Conservation (phyloP, 2,113 vertebrate genomes). For the Megaceryle maxima region DNA sequence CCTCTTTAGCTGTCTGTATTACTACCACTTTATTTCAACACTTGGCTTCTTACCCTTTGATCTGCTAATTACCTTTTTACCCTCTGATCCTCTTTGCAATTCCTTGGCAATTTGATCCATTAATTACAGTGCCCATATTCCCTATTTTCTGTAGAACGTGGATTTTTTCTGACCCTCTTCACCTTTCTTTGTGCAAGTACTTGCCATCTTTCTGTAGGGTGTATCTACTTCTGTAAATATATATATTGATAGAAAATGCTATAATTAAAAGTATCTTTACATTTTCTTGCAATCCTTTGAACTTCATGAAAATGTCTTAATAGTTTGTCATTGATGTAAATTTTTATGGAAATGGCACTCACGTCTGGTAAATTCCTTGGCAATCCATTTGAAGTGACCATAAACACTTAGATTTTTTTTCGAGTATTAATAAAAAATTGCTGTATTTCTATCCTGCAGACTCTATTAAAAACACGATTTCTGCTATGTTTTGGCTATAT, state of each 20-base stretch:
- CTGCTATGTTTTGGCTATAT: not conserved
- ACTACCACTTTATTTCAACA: conserved; percentile 15
- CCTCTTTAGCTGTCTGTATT: conserved; percentile 30
- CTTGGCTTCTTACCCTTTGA: conserved; percentile 54
- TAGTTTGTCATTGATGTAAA: not conserved
- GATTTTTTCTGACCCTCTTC: not conserved
- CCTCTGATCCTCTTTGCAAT: conserved; percentile 40
- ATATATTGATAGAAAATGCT: not conserved
- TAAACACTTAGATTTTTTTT: not conserved
- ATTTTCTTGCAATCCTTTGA: not conserved
- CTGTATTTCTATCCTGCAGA: not conserved
- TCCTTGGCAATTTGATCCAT: conserved; percentile 44
- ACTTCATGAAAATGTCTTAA: not conserved
- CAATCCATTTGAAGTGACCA: not conserved
- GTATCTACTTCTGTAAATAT: not conserved
- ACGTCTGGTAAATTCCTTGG: not conserved
- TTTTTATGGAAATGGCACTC: not conserved
- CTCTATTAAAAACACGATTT: not conserved
- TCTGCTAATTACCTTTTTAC: conserved; percentile 56
- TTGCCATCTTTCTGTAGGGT: not conserved
- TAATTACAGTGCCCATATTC: conserved; percentile 37
- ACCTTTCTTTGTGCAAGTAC: not conserved
- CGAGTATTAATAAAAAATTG: not conserved
- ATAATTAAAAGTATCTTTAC: conserved; percentile 2
- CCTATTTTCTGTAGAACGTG: not conserved